A percentile compares a stretch with the other conserved stretches of the same genome.
phyloP scores from a whole-genome alignment of 2,797 vertebrate species.

The Selene dorsalis region DNA sequence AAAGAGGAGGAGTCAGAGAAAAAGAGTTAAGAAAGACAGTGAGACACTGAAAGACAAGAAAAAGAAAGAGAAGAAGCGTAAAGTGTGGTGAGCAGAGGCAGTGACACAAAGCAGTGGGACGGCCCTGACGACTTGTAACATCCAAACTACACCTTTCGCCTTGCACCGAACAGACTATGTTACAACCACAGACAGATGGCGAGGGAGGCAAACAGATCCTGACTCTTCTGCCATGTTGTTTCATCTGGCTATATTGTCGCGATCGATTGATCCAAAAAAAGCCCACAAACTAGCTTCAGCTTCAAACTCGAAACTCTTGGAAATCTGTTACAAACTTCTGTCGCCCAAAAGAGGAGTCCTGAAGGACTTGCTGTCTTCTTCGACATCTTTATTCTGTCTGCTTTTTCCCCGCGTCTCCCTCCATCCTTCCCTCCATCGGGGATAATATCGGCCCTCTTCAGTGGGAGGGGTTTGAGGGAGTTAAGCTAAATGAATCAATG shows the following conservation, averaged over 20 bases:
- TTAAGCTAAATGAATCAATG: slow-evolving; percentile 73
- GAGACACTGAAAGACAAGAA: slow-evolving; percentile 66
- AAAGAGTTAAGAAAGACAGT: slow-evolving; percentile 75
- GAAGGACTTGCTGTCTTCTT: slow-evolving; percentile 42
- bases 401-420: slow-evolving; percentile 47
- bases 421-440: slow-evolving; percentile 54
- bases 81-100: slow-evolving; percentile 46
- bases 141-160: slow-evolving; percentile 52
- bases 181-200: slow-evolving; percentile 58
- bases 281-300: slow-evolving; percentile 21
- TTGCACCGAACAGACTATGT: slow-evolving; percentile 36
- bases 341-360: slow-evolving; percentile 27
- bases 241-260: slow-evolving; percentile 30
- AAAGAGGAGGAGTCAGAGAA: slow-evolving; percentile 72
- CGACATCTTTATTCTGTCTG: slow-evolving; percentile 60
- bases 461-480: slow-evolving; percentile 63
- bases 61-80: slow-evolving; percentile 60
- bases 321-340: slow-evolving; percentile 33
- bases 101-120: slow-evolving; percentile 55
- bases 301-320: slow-evolving; percentile 27
- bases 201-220: slow-evolving; percentile 43
- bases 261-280: slow-evolving; percentile 21
- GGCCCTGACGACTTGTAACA: slow-evolving; percentile 39
- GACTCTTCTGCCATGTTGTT: slow-evolving; percentile 65
- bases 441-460: slow-evolving; percentile 61